A percentile compares a stretch with the other conserved stretches of the same genome.
These are phyloP conservation scores for Napeogenes sylphis DNA, from an alignment of 2,888 invertebrate genomes.

Conservation along the genomic window DNA sequence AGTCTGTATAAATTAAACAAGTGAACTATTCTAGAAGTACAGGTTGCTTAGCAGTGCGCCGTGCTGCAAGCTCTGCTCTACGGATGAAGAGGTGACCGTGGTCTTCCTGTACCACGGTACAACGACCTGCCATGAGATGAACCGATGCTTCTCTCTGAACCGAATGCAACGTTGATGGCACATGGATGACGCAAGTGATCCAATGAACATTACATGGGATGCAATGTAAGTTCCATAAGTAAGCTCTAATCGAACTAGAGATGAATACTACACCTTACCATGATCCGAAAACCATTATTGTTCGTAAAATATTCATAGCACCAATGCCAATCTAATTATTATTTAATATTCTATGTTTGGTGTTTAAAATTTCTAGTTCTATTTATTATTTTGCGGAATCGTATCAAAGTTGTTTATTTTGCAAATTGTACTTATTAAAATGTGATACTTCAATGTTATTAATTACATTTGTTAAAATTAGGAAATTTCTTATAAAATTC, in stretches of 20 bases:
- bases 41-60: slow-evolving; percentile 66
- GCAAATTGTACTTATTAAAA: slow-evolving; percentile 47
- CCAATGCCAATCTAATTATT: slow-evolving; percentile 63
- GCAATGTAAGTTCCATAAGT: slow-evolving; percentile 48
- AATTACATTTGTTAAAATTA: slow-evolving; percentile 66
- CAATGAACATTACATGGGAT: slow-evolving; percentile 40
- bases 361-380: slow-evolving; percentile 58
- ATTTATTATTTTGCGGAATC: slow-evolving; percentile 54
- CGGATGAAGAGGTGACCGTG: slow-evolving; percentile 42
- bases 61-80: slow-evolving; percentile 65
- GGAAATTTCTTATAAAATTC: slow-evolving; percentile 71
- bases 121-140: slow-evolving; percentile 47
- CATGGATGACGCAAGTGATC: slow-evolving; percentile 55
- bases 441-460: slow-evolving; percentile 57
- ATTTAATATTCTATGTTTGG: slow-evolving; percentile 58
- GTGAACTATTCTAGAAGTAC: slow-evolving; percentile 29
- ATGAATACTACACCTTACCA: slow-evolving; percentile 30
- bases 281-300: slow-evolving; percentile 28
- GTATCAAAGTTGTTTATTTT: slow-evolving; percentile 50
- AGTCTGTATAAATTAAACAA: background rate
- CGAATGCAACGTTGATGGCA: slow-evolving; percentile 55
- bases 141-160: slow-evolving; percentile 28
- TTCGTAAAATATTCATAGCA: slow-evolving; percentile 54
- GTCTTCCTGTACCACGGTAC: slow-evolving; percentile 41
- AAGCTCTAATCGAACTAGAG: slow-evolving; percentile 65